Evolutionary conservation across 2,797 vertebrate genomes (phyloP).

Genomic region (Sebastes reedi): DNA sequence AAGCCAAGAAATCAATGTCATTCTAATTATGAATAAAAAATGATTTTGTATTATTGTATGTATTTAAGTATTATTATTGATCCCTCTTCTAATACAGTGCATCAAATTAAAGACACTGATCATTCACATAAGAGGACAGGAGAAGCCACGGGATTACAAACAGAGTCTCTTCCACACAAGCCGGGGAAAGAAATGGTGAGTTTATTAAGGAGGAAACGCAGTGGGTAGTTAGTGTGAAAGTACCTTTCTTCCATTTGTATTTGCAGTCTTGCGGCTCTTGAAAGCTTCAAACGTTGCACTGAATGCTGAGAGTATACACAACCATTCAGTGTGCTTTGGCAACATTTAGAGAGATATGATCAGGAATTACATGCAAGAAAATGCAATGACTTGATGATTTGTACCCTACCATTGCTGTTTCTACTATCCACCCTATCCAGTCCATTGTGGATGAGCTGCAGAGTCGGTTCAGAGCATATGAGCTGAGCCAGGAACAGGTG

Average conservation of each 20-base stretch:
- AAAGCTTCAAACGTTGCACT: not conserved
- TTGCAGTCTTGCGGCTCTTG: not conserved
- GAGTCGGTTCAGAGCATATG: constrained; percentile 80
- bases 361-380: not conserved
- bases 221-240: not conserved
- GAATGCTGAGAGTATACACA: not conserved
- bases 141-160: constrained; percentile 2
- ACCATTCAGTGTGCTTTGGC: not conserved
- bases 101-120: constrained; percentile 56
- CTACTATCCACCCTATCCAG: not conserved
- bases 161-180: constrained; percentile 34
- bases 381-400: not conserved
- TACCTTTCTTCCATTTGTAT: not conserved
- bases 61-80: not conserved
- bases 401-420: not conserved
- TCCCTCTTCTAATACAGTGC: not conserved
- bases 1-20: not conserved
- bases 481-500: constrained; percentile 78
- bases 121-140: constrained; percentile 53
- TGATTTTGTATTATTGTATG: not conserved
- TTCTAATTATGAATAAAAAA: not conserved
- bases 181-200: constrained; percentile 54
- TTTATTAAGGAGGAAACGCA: not conserved
- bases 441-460: constrained; percentile 71
- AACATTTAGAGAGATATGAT: not conserved